phyloP scores from a whole-genome alignment of 1,140 invertebrate species.

The Papilio machaon region DNA sequence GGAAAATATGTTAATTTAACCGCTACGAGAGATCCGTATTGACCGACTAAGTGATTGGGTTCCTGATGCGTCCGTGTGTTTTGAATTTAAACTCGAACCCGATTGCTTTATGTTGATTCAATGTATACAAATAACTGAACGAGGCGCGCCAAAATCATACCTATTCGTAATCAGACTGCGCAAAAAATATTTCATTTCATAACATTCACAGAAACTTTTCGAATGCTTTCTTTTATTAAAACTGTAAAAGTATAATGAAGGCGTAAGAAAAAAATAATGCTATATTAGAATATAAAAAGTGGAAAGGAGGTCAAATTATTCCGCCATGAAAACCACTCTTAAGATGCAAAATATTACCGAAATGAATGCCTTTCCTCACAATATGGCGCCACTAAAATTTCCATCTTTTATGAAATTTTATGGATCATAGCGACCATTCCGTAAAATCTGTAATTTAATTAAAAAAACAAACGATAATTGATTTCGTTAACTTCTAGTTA shows the following conservation, averaged over 20 bases:
- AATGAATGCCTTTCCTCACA: conserved; percentile 79
- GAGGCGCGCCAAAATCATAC: conserved; percentile 39
- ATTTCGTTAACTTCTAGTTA: conserved; percentile 53
- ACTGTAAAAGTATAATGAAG: conserved; percentile 47
- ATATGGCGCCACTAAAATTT: conserved; percentile 81
- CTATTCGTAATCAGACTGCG: conserved; percentile 32
- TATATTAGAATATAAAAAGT: conserved; percentile 55
- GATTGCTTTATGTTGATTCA: conserved; percentile 58
- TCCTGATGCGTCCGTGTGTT: conserved; percentile 68
- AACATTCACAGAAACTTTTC: conserved; percentile 31
- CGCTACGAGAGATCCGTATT: conserved; percentile 67
- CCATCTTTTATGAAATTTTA: conserved; percentile 82
- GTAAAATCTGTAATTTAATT: conserved; percentile 79
- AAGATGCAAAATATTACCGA: conserved; percentile 77
- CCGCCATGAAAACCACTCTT: conserved; percentile 74
- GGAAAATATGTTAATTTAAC: conserved; percentile 79
- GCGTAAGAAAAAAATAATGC: conserved; percentile 48
- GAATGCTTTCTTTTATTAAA: conserved; percentile 44
- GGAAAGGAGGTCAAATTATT: conserved; percentile 66
- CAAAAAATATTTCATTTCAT: conserved; percentile 9
- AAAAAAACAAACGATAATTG: conserved; percentile 76
- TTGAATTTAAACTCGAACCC: conserved; percentile 66
- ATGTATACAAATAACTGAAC: conserved; percentile 76
- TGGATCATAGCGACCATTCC: conserved; percentile 72
- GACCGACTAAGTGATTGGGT: conserved; percentile 81